Evolutionary conservation across 2,888 invertebrate species (phyloP).

Genomic region (Cylloceria caligata): DNA sequence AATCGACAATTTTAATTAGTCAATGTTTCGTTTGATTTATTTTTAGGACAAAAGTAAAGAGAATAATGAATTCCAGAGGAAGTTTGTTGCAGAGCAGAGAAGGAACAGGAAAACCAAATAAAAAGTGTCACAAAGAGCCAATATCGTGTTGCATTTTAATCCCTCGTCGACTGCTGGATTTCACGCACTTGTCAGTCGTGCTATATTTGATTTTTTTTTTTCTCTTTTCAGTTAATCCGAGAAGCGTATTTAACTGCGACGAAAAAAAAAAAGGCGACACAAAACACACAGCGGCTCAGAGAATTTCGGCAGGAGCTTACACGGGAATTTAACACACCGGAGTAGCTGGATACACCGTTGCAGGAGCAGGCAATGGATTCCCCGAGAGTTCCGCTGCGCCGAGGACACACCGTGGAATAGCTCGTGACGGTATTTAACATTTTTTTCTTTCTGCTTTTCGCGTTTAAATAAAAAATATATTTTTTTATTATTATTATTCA

Average conservation of each 20-base stretch:
- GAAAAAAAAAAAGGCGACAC: conserved; percentile 2
- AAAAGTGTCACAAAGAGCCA: conserved; percentile 7
- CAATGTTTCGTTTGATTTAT: not conserved
- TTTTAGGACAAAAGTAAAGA: not conserved
- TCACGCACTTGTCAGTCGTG: conserved; percentile 41
- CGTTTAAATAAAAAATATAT: conserved; percentile 16
- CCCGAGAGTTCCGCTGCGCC: not conserved
- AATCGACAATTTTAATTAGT: not conserved
- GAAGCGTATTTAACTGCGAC: conserved; percentile 41
- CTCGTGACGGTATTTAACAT: conserved; percentile 41
- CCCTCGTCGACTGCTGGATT: conserved; percentile 29
- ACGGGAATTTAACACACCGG: conserved; percentile 53
- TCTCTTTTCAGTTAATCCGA: conserved; percentile 54
- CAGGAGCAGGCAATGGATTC: not conserved
- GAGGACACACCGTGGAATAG: not conserved
- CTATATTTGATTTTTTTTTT: conserved; percentile 22
- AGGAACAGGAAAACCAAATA: not conserved
- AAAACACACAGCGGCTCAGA: not conserved
- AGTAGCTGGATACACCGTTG: not conserved
- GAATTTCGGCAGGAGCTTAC: conserved; percentile 52
- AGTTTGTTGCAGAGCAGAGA: not conserved
- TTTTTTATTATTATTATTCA: conserved; percentile 38
- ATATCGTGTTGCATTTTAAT: conserved; percentile 36
- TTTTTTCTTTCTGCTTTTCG: conserved; percentile 11
- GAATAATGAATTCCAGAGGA: not conserved